These are phyloP conservation scores for Drepana falcataria DNA, from an alignment of 2,888 invertebrate species.

Conservation along the genomic window DNA sequence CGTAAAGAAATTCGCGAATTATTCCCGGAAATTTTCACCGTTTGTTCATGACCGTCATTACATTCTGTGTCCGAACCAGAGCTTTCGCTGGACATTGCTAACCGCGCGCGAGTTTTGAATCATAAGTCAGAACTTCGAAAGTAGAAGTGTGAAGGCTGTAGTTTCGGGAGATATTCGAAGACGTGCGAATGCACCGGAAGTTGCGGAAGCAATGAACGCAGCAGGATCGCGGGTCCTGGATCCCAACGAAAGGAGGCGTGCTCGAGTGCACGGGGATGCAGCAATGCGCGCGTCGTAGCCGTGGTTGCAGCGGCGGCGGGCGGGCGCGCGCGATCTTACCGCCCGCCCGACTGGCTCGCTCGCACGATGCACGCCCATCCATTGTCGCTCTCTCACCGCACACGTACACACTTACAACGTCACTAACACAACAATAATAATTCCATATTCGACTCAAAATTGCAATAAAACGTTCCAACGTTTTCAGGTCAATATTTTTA, in stretches of 20 bases:
- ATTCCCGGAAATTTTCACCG: constrained; percentile 8
- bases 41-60: constrained; percentile 5
- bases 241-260: constrained; percentile 39
- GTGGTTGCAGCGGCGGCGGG: constrained; percentile 28
- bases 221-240: constrained; percentile 19
- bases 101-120: background rate
- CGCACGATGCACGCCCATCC: constrained; percentile 33
- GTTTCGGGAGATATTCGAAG: constrained; percentile 3
- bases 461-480: too few species aligned
- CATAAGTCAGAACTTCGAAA: background rate
- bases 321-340: constrained; percentile 36
- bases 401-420: constrained; percentile 1
- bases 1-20: constrained; percentile 16
- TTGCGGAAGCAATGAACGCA: constrained; percentile 37
- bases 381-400: constrained; percentile 12
- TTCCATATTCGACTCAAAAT: too few species aligned
- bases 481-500: too few species aligned
- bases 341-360: constrained; percentile 45
- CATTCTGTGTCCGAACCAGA: constrained; percentile 13
- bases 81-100: constrained; percentile 3
- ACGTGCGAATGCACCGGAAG: constrained; percentile 34
- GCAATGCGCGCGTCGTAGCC: constrained; percentile 20
- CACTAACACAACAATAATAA: constrained; percentile 8
- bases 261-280: constrained; percentile 38
- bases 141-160: background rate